Conservation (phyloP, 2,797 vertebrate genomes). For the Onychomys arenicola region DNA sequence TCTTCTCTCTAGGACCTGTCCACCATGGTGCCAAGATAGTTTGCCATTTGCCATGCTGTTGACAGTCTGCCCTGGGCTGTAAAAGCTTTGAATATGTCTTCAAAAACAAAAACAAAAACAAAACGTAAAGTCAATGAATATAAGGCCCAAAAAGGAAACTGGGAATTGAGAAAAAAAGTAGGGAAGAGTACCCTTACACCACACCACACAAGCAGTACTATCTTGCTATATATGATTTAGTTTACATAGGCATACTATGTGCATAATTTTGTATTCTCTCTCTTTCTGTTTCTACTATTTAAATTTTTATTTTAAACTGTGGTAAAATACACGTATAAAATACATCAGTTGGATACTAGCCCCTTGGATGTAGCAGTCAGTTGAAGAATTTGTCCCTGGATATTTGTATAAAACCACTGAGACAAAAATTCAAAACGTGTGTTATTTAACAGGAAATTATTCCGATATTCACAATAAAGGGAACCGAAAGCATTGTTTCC, state of each 20-base stretch:
- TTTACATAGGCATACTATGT: background rate
- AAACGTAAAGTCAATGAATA: background rate
- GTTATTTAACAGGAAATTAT: background rate
- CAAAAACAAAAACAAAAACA: background rate
- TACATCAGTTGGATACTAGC: background rate
- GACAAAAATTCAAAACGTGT: background rate
- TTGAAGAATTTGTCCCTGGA: background rate
- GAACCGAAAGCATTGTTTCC: slow-evolving; percentile 7
- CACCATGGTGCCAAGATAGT: background rate
- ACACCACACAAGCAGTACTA: background rate
- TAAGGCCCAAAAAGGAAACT: background rate
- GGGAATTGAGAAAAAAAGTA: background rate
- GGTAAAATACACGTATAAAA: background rate
- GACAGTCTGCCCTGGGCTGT: background rate
- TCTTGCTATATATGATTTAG: background rate
- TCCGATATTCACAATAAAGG: background rate
- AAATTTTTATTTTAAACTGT: slow-evolving; percentile 12
- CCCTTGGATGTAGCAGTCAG: background rate
- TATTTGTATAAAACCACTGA: background rate
- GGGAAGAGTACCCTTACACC: background rate
- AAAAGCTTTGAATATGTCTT: background rate
- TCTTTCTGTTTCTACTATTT: background rate
- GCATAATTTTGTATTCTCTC: background rate
- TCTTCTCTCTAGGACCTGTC: background rate
- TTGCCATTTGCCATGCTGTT: background rate